Conservation (phyloP, 1,140 invertebrate species). For the Orius insidiosus region DNA sequence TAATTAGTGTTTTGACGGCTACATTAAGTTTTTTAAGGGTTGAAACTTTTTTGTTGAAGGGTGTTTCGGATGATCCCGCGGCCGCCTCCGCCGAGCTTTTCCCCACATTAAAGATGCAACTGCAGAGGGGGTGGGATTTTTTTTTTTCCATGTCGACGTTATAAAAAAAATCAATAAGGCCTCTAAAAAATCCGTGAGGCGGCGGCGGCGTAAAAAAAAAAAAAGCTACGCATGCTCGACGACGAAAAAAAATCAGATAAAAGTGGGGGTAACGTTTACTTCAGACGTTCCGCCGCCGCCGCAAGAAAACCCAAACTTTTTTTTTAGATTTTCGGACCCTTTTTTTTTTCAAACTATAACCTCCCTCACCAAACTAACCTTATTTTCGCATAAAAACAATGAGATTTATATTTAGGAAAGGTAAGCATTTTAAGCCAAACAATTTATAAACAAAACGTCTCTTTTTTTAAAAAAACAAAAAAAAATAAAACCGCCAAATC, state of each 20-base stretch:
- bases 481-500: too few relatives aligned
- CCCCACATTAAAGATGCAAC: constrained; percentile 20
- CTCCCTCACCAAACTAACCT: neutral
- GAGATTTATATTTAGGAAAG: too few relatives aligned
- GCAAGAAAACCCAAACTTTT: neutral
- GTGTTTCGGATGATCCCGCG: too few relatives aligned
- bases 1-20: too few relatives aligned
- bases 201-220: neutral
- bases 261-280: neutral
- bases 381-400: neutral
- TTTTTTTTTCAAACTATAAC: neutral
- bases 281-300: neutral
- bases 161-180: constrained; percentile 21
- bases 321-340: neutral
- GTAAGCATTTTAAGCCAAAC: too few relatives aligned
- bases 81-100: neutral
- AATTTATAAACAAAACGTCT: too few relatives aligned
- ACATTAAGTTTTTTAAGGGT: too few relatives aligned
- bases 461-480: too few relatives aligned
- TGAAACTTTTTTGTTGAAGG: too few relatives aligned
- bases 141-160: constrained; percentile 6
- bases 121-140: constrained; percentile 12
- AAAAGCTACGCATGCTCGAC: neutral
- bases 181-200: constrained; percentile 18
- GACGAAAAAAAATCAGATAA: neutral